Evolutionary conservation across 2,113 vertebrate genomes (phyloP).

Genomic region (Erythrocercus mccallii): DNA sequence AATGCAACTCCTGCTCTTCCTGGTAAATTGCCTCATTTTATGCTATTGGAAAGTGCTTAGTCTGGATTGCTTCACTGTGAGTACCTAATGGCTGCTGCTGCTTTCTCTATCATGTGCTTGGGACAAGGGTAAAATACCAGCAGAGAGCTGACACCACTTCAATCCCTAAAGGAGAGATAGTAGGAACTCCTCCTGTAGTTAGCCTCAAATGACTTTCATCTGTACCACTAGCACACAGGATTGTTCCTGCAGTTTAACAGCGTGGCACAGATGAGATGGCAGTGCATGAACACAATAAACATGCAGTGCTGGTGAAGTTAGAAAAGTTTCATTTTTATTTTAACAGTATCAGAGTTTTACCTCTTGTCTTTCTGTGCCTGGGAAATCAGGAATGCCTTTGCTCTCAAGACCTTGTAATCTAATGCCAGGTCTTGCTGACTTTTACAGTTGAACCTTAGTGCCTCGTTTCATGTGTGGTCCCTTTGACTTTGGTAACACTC

Average conservation of each 20-base stretch:
- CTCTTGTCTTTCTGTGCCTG: neutral
- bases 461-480: slow-evolving; percentile 35
- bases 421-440: slow-evolving; percentile 19
- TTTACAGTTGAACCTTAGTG: neutral
- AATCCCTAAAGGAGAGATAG: neutral
- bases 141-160: slow-evolving; percentile 25
- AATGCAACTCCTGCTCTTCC: slow-evolving; percentile 48
- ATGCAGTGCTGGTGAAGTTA: neutral
- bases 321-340: neutral
- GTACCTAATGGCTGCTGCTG: neutral
- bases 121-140: neutral
- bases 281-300: neutral
- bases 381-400: slow-evolving; percentile 13
- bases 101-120: slow-evolving; percentile 9
- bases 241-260: neutral
- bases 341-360: neutral
- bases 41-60: slow-evolving; percentile 54
- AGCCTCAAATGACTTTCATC: slow-evolving; percentile 7
- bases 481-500: neutral
- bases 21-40: slow-evolving; percentile 50
- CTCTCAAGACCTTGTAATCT: slow-evolving; percentile 34
- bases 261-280: neutral
- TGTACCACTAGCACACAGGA: neutral
- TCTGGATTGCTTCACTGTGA: neutral
- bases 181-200: neutral